These are phyloP conservation scores for Embiotoca jacksoni DNA, from an alignment of 2,113 vertebrate genomes.

Conservation along the genomic window DNA sequence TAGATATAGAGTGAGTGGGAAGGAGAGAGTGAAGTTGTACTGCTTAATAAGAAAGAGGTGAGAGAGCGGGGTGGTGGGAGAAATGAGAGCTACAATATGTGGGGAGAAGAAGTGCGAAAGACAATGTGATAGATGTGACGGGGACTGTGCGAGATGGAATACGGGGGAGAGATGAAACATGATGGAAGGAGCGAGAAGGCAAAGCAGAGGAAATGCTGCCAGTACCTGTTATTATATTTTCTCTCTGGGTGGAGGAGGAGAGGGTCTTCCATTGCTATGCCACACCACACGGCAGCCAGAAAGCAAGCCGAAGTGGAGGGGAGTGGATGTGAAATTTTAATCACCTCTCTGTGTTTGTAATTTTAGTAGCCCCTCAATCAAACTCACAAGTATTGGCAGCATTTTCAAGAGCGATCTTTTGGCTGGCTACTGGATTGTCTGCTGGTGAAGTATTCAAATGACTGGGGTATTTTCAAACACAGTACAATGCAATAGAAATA, in stretches of 20 bases:
- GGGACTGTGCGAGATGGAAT: slow-evolving; percentile 53
- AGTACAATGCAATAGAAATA: neutral
- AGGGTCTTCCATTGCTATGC: slow-evolving; percentile 64
- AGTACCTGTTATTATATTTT: slow-evolving; percentile 47
- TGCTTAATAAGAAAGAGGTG: slow-evolving; percentile 63
- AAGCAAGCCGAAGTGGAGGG: slow-evolving; percentile 65
- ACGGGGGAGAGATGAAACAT: slow-evolving; percentile 38
- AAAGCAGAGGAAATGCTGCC: slow-evolving; percentile 48
- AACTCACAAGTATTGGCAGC: slow-evolving; percentile 56
- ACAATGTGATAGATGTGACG: slow-evolving; percentile 63
- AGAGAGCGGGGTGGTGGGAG: slow-evolving; percentile 18
- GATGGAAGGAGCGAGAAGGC: neutral
- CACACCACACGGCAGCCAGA: slow-evolving; percentile 53
- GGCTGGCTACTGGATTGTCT: slow-evolving; percentile 10
- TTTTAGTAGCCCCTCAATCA: slow-evolving; percentile 72
- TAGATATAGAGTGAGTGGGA: slow-evolving; percentile 60
- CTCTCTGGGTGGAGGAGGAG: slow-evolving; percentile 32
- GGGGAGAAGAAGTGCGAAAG: slow-evolving; percentile 52
- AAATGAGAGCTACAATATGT: slow-evolving; percentile 42
- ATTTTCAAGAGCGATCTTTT: slow-evolving; percentile 45
- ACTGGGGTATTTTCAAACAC: slow-evolving; percentile 3
- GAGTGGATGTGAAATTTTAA: slow-evolving; percentile 78
- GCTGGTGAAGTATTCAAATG: slow-evolving; percentile 27
- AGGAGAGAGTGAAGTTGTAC: neutral
- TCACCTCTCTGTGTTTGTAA: slow-evolving; percentile 73